A percentile compares a stretch with the other conserved stretches of the same genome.
phyloP scores from a whole-genome alignment of 1,140 invertebrate genomes.

The Eufriesea mexicana region DNA sequence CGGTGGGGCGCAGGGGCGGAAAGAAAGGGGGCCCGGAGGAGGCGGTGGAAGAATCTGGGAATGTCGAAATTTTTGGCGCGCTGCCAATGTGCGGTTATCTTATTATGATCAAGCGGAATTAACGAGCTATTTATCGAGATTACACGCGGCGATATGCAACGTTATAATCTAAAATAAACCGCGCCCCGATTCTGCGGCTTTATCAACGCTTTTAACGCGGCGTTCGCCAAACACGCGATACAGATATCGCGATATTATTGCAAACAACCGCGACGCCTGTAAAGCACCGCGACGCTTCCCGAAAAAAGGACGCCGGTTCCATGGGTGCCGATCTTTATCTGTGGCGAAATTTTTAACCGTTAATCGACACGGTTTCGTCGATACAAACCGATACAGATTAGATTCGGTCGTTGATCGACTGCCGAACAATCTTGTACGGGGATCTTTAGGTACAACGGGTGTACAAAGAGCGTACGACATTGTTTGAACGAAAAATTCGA shows the following conservation, averaged over 20 bases:
- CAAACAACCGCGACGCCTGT: conserved; percentile 13
- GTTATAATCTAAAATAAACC: conserved; percentile 56
- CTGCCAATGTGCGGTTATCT: conserved; percentile 49
- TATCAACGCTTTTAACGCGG: conserved; percentile 40
- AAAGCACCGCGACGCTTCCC: not conserved
- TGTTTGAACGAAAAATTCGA: too few relatives aligned
- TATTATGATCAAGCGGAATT: conserved; percentile 51
- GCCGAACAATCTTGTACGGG: too few relatives aligned
- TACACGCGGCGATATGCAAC: conserved; percentile 41
- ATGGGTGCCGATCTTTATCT: too few relatives aligned
- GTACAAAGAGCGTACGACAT: too few relatives aligned
- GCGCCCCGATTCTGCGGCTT: conserved; percentile 10
- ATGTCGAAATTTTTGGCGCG: conserved; percentile 49
- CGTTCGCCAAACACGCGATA: conserved; percentile 38
- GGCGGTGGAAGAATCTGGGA: conserved; percentile 42
- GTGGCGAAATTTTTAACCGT: not conserved
- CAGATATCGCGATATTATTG: conserved; percentile 28
- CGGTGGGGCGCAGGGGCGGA: not conserved
- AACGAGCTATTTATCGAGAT: conserved; percentile 58
- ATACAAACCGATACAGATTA: too few relatives aligned
- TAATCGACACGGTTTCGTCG: not conserved
- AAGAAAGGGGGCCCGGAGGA: conserved; percentile 11
- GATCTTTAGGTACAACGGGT: too few relatives aligned
- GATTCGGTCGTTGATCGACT: too few relatives aligned
- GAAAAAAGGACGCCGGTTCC: not conserved